Conservation (phyloP, 2,797 vertebrate species). For the Coilia nasus region DNA sequence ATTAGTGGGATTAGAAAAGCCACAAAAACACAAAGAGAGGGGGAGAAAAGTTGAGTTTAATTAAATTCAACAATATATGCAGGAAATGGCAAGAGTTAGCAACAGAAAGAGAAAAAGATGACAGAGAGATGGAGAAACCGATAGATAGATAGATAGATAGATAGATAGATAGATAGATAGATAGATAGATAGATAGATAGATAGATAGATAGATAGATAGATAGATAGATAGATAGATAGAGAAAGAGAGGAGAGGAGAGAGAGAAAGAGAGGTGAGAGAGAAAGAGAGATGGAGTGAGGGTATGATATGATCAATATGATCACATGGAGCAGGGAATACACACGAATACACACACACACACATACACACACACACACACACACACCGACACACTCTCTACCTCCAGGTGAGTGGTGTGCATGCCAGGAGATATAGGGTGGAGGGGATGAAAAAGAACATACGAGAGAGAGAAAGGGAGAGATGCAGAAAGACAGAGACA, state of each 20-base stretch:
- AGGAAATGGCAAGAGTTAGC: neutral
- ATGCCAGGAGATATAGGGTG: neutral
- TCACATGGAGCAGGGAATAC: neutral
- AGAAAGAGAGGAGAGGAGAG: neutral
- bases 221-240: neutral
- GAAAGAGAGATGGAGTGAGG: neutral
- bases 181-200: neutral
- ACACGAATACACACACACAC: neutral
- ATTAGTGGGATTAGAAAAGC: neutral
- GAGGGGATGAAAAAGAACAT: neutral
- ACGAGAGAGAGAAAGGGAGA: constrained; percentile 6
- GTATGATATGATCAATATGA: neutral
- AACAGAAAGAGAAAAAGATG: neutral
- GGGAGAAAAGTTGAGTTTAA: no score
- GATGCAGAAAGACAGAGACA: neutral
- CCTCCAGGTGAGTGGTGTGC: neutral
- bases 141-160: neutral
- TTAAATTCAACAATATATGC: neutral
- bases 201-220: neutral
- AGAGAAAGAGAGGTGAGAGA: neutral
- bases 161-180: neutral
- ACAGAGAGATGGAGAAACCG: neutral
- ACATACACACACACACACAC: constrained; percentile 1
- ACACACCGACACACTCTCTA: neutral
- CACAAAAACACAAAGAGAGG: no score